Base-by-base conservation (phyloP, 2,113 vertebrate species). In the Galeopterus variegatus region DNA sequence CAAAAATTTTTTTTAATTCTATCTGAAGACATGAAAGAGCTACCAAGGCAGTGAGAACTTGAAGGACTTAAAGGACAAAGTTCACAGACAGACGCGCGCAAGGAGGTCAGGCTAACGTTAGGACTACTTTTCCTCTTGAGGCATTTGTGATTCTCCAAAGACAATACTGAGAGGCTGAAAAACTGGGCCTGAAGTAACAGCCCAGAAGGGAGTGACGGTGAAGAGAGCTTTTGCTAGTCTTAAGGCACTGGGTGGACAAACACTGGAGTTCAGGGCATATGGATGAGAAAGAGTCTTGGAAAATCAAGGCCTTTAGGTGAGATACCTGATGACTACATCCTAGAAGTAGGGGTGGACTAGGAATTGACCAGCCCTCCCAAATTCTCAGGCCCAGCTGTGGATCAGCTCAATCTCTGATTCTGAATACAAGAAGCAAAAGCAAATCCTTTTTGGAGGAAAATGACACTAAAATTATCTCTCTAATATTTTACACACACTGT, bases 401-500 rank as follows among this genome's bases (percentile, higher is more conserved):
- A 31, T 75, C 64, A 69, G 62, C 36, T 86, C 84, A 65, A 45
- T 64, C 70, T 88, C 72, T 73, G 64, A 85, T 24, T 75, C 77
- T 72, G 60, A 54, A 64, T 33, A 69, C n/a, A 79, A 93, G 60
- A 79, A 93, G 60, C 50, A 48, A 90, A 94, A 94, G 31, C 92
- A 89, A 33, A n/a, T 24, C 2, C 41, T 60, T 80, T 75, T 21
- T 12, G 50, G 28, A 58, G 36, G 56, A 70, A 94, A 88, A 84
- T 52, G 28, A 76, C 64, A 91, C 14, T 62, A 82, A 64, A 80
- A 77, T 89, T 17, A 82, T 87, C 54, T 75, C 36, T 21, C 65
- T 8, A 26, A n/a, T 54, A 56, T 82, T 85, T 88, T 90, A 89
- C 15, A 64, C 12, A 62, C 41, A 36, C 41, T 83, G 23, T 24